phyloP scores from a whole-genome alignment of 2,888 invertebrate species.

The Augochlorella aurata region DNA sequence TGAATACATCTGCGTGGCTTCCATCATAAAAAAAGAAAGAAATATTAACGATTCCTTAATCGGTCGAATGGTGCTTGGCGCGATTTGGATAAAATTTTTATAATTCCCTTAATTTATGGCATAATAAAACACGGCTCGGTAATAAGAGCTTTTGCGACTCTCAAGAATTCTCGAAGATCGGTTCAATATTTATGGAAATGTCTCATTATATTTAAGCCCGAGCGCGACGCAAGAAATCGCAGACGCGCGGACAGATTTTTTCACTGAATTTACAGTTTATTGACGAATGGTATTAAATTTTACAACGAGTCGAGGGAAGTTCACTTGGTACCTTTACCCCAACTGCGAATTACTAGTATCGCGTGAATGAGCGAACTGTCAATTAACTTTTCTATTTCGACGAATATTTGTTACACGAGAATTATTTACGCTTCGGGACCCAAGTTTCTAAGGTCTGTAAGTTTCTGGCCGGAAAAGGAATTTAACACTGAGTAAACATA shows the following conservation, averaged over 20 bases:
- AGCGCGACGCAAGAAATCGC: neutral
- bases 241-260: neutral
- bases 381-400: neutral
- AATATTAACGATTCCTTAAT: conserved; percentile 15
- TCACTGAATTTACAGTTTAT: neutral
- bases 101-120: conserved; percentile 41
- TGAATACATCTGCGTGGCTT: neutral
- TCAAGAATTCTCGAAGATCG: conserved; percentile 21
- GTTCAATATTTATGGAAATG: conserved; percentile 21
- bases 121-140: conserved; percentile 29
- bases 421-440: neutral
- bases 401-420: neutral
- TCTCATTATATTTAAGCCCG: conserved; percentile 4
- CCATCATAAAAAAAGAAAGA: neutral
- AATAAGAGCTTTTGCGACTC: conserved; percentile 22
- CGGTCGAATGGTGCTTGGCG: neutral
- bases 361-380: neutral
- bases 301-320: neutral
- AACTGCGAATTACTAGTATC: neutral
- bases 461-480: neutral
- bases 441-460: too few relatives aligned
- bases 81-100: conserved; percentile 40
- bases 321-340: neutral
- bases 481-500: neutral
- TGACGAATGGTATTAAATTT: neutral